Evolutionary conservation across 2,113 vertebrate genomes (phyloP), one percentile per base, ranked within the genome.

Genomic region (Charina bottae): DNA sequence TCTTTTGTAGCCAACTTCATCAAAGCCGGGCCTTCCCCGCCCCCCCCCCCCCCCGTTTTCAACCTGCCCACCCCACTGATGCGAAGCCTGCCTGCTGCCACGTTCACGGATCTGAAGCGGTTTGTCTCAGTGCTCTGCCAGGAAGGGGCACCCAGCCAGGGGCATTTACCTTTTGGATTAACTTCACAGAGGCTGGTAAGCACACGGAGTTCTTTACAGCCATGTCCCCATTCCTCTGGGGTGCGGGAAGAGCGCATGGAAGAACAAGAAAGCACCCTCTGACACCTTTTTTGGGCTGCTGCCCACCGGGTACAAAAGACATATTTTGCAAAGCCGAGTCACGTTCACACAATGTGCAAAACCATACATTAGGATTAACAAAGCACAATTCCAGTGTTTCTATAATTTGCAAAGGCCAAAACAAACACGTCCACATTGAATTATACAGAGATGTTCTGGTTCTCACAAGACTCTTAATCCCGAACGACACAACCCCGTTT

Each of bases 41-140:
- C n/a, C 3, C 28, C 28, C 19, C 72, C 17, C n/a, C 13, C 19
- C 24, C 26, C 2, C 26, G 23, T 64, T 28, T 54, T 28, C 83
- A 6, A n/a, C 23, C 2, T 58, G 6, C 85, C 8, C 7, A 11
- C 56, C 19, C 6, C 0, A 0, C 85, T 9, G 17, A 4, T 9
- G 26, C n/a, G 33, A 28, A 26, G 7, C 5, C 10, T 12, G 5
- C 24, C 60, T 28, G 17, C 24, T 53, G 8, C 64, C n/a, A 11
- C 4, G 13, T 54, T 5, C 62, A 1, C 28, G 1, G 4, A 72
- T 23, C 9, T 53, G 88, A n/a, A 64, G 26, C 9, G 0, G 28
- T 9, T n/a, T 11, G 28, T 19, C 88, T 12, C 9, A 49, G 1
- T 0, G 10, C 54, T 8, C 5, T 6, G 15, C 13, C 21, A n/a